Evolutionary conservation across 2,888 invertebrate species (phyloP).

Genomic region (Ganaspis brasiliensis): DNA sequence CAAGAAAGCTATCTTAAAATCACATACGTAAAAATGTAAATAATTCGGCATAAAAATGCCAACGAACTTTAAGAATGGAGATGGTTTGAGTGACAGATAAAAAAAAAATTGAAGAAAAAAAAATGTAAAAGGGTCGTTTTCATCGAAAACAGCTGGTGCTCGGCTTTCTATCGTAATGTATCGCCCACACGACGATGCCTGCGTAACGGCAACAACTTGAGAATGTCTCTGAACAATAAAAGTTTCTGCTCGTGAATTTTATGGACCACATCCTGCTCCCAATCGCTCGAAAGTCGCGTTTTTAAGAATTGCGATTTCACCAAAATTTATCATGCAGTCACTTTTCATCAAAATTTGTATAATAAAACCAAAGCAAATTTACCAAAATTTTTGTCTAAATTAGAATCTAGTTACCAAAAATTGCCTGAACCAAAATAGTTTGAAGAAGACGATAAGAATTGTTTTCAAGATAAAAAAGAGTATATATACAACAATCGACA

Average conservation of each 20-base stretch:
- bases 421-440: too few relatives aligned
- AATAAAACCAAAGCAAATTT: too few relatives aligned
- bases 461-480: too few relatives aligned
- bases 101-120: neutral
- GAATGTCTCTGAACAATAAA: slow-evolving; percentile 69
- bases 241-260: slow-evolving; percentile 69
- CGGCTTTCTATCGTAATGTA: slow-evolving; percentile 71
- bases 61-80: neutral
- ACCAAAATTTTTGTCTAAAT: too few relatives aligned
- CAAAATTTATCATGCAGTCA: too few relatives aligned
- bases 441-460: too few relatives aligned
- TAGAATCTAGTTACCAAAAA: too few relatives aligned
- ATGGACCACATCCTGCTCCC: slow-evolving; percentile 55
- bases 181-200: slow-evolving; percentile 65
- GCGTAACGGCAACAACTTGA: slow-evolving; percentile 66
- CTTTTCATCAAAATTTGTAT: too few relatives aligned
- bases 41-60: neutral
- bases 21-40: neutral
- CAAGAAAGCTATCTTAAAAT: neutral
- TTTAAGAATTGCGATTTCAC: slow-evolving; percentile 17
- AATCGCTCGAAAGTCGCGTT: slow-evolving; percentile 50
- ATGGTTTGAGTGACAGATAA: slow-evolving; percentile 11
- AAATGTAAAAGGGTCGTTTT: slow-evolving; percentile 66
- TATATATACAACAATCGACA: too few relatives aligned
- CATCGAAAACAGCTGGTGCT: slow-evolving; percentile 69